phyloP scores from a whole-genome alignment of 2,888 invertebrate species.

The Choreutis nemorana region DNA sequence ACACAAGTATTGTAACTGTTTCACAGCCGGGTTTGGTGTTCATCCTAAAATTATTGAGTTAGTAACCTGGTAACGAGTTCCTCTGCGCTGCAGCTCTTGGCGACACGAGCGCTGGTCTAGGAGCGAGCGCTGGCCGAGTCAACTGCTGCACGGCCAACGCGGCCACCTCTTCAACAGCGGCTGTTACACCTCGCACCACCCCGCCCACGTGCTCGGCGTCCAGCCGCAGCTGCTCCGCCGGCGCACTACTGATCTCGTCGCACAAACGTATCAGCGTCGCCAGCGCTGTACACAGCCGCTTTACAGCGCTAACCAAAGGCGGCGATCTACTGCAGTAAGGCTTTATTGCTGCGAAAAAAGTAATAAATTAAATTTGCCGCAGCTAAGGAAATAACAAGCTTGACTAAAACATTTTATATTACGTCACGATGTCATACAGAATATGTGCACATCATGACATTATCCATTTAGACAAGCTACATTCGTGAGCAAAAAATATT shows the following conservation, averaged over 20 bases:
- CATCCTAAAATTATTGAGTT: too few relatives aligned
- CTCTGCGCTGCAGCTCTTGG: conserved; percentile 57
- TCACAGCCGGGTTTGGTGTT: conserved; percentile 4
- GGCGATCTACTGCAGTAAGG: conserved; percentile 68
- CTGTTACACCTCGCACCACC: conserved; percentile 45
- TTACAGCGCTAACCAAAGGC: conserved; percentile 79
- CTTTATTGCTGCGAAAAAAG: conserved; percentile 64
- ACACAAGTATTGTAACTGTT: not conserved
- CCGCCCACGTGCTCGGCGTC: conserved; percentile 48
- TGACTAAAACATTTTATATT: not conserved
- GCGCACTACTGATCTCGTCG: conserved; percentile 78
- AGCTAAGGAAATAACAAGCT: not conserved
- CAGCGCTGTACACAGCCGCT: conserved; percentile 85
- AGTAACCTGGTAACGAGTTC: conserved; percentile 53
- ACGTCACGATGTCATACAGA: too few relatives aligned
- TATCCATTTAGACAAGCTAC: too few relatives aligned
- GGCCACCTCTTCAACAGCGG: conserved; percentile 64
- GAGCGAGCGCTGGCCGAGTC: conserved; percentile 62
- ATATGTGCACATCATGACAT: too few relatives aligned
- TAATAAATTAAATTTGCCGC: not conserved
- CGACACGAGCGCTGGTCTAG: conserved; percentile 50
- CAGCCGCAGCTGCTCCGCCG: too few relatives aligned
- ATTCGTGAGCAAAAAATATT: too few relatives aligned
- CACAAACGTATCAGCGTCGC: conserved; percentile 89
- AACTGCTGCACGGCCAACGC: conserved; percentile 85